Evolutionary conservation across 2,113 vertebrate genomes (phyloP).

Genomic region (Dermatemys mawii): DNA sequence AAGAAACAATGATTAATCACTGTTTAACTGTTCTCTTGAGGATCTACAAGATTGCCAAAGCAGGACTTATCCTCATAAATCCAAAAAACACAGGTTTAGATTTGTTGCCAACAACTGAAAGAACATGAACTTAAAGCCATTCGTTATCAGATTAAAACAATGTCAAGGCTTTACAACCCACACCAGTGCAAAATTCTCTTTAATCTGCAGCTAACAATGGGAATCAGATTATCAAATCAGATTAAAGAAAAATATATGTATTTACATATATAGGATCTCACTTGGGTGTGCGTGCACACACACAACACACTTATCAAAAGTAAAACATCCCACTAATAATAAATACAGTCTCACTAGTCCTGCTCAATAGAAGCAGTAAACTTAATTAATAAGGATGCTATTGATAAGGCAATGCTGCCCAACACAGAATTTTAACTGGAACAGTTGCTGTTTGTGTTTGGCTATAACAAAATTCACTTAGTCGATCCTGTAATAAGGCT

Average conservation of each 20-base stretch:
- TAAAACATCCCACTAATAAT: neutral
- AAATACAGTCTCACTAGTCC: neutral
- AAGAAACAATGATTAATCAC: slow-evolving; percentile 99
- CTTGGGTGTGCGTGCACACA: neutral
- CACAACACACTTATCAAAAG: neutral
- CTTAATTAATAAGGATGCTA: neutral
- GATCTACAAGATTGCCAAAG: slow-evolving; percentile 96
- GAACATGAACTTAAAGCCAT: slow-evolving; percentile 95
- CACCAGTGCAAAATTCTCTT: slow-evolving; percentile 73
- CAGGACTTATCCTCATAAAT: slow-evolving; percentile 98
- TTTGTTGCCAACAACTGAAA: slow-evolving; percentile 93
- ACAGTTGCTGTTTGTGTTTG: neutral
- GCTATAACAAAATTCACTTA: slow-evolving; percentile 6
- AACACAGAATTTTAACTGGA: neutral
- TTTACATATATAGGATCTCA: slow-evolving; percentile 5
- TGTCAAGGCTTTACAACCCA: slow-evolving; percentile 89
- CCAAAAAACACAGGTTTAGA: slow-evolving; percentile 94
- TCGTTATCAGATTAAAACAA: slow-evolving; percentile 98
- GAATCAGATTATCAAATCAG: slow-evolving; percentile 63
- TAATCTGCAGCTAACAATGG: slow-evolving; percentile 68
- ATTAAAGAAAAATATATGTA: slow-evolving; percentile 28
- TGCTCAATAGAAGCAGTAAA: neutral
- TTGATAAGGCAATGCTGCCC: neutral
- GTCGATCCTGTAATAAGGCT: neutral
- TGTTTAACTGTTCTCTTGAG: slow-evolving; percentile 99